Evolutionary conservation across 2,888 invertebrate species (phyloP).

Genomic region (Microchrysa polita): DNA sequence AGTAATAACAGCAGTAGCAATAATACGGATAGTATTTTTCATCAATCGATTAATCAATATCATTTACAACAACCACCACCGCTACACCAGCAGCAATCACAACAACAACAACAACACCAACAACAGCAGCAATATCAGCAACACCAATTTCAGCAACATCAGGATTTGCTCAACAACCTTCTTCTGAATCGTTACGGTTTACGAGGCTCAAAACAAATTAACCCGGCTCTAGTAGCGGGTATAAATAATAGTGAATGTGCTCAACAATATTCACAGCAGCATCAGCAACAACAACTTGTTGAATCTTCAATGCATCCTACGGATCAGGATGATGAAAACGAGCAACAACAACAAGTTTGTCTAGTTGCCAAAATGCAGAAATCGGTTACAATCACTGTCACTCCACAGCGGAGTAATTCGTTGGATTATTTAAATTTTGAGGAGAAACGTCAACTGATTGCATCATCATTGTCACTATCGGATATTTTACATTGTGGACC

Average conservation of each 20-base stretch:
- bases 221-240: not conserved
- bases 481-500: slow-evolving; percentile 83
- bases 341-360: slow-evolving; percentile 59
- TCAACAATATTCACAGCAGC: slow-evolving; percentile 20
- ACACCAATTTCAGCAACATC: slow-evolving; percentile 48
- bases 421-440: slow-evolving; percentile 91
- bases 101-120: slow-evolving; percentile 56
- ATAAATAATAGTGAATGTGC: slow-evolving; percentile 16
- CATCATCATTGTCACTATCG: slow-evolving; percentile 85
- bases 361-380: slow-evolving; percentile 66
- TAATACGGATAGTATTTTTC: slow-evolving; percentile 44
- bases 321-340: not conserved
- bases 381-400: slow-evolving; percentile 72
- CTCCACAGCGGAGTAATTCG: slow-evolving; percentile 81
- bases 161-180: slow-evolving; percentile 43
- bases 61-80: slow-evolving; percentile 29
- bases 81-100: slow-evolving; percentile 33
- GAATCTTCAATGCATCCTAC: slow-evolving; percentile 42
- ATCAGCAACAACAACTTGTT: slow-evolving; percentile 24
- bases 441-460: slow-evolving; percentile 89
- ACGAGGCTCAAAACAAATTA: slow-evolving; percentile 3
- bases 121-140: slow-evolving; percentile 52
- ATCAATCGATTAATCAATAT: slow-evolving; percentile 12
- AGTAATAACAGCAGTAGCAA: slow-evolving; percentile 34
- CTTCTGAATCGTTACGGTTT: slow-evolving; percentile 48